These are phyloP conservation scores for Bujurquina vittata DNA, from an alignment of 2,113 vertebrate species.

Conservation along the genomic window DNA sequence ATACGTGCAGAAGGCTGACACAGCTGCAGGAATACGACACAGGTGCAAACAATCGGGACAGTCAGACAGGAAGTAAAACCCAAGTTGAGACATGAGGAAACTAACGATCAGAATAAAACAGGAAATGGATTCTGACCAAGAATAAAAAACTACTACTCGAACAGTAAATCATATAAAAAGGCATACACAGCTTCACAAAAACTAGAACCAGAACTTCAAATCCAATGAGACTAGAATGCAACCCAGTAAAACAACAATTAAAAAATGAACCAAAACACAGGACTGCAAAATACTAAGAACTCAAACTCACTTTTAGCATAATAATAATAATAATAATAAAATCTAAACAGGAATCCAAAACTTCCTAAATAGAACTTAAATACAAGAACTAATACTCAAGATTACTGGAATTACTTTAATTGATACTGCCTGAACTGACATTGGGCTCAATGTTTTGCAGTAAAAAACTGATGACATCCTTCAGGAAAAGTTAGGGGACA, in stretches of 20 bases:
- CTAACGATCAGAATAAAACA: neutral
- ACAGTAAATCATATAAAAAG: neutral
- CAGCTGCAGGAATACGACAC: neutral
- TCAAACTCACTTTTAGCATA: neutral
- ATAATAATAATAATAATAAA: neutral
- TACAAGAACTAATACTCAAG: no score
- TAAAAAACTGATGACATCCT: neutral
- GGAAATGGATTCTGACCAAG: neutral
- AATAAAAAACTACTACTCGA: neutral
- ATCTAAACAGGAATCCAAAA: neutral
- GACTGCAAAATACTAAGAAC: no score
- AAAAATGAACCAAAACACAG: neutral
- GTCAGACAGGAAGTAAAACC: neutral
- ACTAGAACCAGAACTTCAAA: neutral
- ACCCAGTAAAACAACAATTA: neutral
- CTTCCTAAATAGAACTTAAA: no score
- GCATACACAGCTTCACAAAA: neutral
- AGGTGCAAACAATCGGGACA: neutral
- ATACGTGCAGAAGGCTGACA: neutral
- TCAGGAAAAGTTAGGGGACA: neutral
- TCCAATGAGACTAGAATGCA: neutral
- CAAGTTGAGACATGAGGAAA: neutral
- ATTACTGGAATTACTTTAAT: no score
- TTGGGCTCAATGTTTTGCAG: neutral
- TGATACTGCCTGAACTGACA: no score